Evolutionary conservation across 2,113 vertebrate species (phyloP).

Genomic region (Rana temporaria): DNA sequence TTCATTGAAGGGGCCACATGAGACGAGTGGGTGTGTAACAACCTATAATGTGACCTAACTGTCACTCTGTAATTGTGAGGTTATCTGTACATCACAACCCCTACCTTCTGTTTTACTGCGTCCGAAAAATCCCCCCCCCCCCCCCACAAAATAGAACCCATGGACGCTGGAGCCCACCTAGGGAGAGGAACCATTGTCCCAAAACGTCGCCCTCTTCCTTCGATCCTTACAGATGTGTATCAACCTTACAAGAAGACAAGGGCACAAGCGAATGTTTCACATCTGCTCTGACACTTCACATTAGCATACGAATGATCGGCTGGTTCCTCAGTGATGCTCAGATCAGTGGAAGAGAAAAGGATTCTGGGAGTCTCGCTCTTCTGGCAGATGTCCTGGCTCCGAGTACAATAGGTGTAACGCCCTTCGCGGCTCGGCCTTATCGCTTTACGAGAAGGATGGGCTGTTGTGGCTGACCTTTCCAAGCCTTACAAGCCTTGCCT

Average conservation of each 20-base stretch:
- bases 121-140: constrained; percentile 43
- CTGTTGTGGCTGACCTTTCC: not conserved
- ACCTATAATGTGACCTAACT: not conserved
- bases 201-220: constrained; percentile 69
- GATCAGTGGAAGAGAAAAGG: constrained; percentile 76
- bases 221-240: constrained; percentile 75
- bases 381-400: constrained; percentile 85
- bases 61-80: not conserved
- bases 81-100: not conserved
- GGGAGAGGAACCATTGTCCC: constrained; percentile 71
- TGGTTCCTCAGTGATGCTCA: constrained; percentile 77
- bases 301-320: constrained; percentile 91
- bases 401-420: constrained; percentile 70
- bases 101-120: not conserved
- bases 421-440: constrained; percentile 72
- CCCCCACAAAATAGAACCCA: constrained; percentile 62
- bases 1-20: no score
- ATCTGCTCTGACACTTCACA: constrained; percentile 85
- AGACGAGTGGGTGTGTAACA: no score
- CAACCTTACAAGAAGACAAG: constrained; percentile 93
- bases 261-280: constrained; percentile 93
- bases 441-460: constrained; percentile 61
- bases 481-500: not conserved
- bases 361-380: constrained; percentile 66
- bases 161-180: constrained; percentile 75